Conservation (phyloP, 1,140 invertebrate species). For the Penaeus vannamei region DNA sequence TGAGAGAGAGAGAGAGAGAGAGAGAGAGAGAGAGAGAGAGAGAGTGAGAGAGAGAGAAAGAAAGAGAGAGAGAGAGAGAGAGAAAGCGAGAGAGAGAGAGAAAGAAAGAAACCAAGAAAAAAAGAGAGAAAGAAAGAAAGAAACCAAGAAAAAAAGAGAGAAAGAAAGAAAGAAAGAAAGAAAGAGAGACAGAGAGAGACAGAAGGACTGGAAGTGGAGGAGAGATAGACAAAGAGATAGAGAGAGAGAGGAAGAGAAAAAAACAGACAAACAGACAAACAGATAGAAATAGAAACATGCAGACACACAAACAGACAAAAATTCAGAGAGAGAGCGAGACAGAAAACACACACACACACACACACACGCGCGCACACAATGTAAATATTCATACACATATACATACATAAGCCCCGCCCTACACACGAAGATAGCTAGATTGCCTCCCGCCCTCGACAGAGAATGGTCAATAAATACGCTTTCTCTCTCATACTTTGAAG, state of each 20-base stretch:
- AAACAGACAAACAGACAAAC: neutral
- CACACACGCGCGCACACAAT: neutral
- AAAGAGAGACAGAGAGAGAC: constrained; percentile 16
- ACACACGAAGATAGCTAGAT: no score
- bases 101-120: constrained; percentile 1
- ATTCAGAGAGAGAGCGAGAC: no score
- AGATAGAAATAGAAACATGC: neutral
- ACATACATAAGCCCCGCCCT: no score
- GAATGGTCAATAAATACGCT: no score
- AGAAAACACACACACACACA: no score
- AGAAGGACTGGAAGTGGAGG: neutral
- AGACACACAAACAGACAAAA: neutral
- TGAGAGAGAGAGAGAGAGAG: neutral
- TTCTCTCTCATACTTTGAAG: no score
- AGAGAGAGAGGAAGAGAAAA: constrained; percentile 8
- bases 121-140: constrained; percentile 10
- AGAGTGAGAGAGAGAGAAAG: neutral
- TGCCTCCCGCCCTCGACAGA: no score
- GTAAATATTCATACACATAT: no score
- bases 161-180: constrained; percentile 11
- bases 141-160: neutral
- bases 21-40: neutral
- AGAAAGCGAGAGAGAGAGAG: constrained; percentile 24
- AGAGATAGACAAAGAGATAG: constrained; percentile 28
- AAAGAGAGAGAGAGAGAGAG: constrained; percentile 3